Conservation (phyloP, 2,113 vertebrate genomes). For the Mus musculus region GRCm39 chr1:81933001-81933500, state of each 20-base stretch:
- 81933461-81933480: not conserved
- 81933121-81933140: not conserved
- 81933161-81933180: not conserved
- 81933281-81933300: not conserved
- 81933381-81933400: not conserved
- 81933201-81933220: not conserved
- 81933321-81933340: not conserved
- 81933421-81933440: not conserved
- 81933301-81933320: not conserved
- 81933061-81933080: not conserved
- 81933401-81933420: not conserved
- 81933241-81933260: not conserved
- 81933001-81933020: not conserved
- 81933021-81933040: not conserved
- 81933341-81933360: not conserved
- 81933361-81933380: not conserved
- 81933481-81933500: not conserved
- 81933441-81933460: not conserved
- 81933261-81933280: not conserved
- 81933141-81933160: not conserved
- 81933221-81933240: not conserved
- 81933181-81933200: not conserved
- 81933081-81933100: conserved; percentile 36
- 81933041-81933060: not conserved
- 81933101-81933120: not conserved